Evolutionary conservation across 2,888 invertebrate species (phyloP).

Genomic region (Macropis europaea): DNA sequence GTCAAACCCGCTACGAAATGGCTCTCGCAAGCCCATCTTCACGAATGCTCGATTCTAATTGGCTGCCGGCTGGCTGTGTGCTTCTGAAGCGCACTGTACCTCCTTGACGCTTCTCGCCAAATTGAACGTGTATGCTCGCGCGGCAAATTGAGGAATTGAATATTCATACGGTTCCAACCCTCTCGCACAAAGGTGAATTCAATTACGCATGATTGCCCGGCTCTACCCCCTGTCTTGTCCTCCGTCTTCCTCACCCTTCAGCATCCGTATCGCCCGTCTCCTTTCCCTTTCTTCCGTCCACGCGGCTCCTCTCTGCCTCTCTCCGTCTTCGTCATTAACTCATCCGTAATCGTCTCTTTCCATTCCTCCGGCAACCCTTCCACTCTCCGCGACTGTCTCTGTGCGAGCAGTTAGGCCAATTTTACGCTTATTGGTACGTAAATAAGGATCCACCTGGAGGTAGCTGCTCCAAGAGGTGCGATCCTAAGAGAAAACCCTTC

Average conservation of each 20-base stretch:
- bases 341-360: constrained; percentile 1
- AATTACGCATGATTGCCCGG: constrained; percentile 77
- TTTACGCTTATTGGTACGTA: constrained; percentile 78
- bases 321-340: constrained; percentile 13
- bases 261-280: constrained; percentile 26
- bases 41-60: constrained; percentile 57
- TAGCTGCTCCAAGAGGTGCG: constrained; percentile 40
- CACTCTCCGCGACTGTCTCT: constrained; percentile 28
- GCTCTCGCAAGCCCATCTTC: constrained; percentile 30
- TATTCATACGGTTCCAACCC: constrained; percentile 73
- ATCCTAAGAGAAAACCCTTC: constrained; percentile 33
- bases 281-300: background rate
- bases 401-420: constrained; percentile 74
- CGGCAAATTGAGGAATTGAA: constrained; percentile 75
- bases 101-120: constrained; percentile 69
- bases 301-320: constrained; percentile 22
- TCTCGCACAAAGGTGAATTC: constrained; percentile 75
- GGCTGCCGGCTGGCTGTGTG: constrained; percentile 46
- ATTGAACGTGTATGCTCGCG: constrained; percentile 71
- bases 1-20: constrained; percentile 53
- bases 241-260: background rate
- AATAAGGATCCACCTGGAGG: constrained; percentile 67
- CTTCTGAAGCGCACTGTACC: constrained; percentile 53
- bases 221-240: constrained; percentile 43
- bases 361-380: constrained; percentile 2